Conservation (phyloP, 2,113 vertebrate species). For the Brachyhypopomus gauderio region DNA sequence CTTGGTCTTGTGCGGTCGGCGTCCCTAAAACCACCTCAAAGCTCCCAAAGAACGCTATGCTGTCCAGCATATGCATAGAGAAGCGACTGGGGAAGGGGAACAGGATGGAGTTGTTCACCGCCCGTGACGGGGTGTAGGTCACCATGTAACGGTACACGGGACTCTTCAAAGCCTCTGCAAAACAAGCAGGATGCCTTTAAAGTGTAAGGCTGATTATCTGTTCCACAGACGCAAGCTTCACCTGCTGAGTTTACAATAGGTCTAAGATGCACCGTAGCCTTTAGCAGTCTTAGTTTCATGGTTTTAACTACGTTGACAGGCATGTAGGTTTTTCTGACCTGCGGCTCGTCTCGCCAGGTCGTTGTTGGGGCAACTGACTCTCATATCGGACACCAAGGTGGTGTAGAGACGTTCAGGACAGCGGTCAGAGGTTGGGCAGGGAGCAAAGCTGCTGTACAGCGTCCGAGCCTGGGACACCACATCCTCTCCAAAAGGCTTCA, state of each 20-base stretch:
- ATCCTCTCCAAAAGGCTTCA: slow-evolving; percentile 63
- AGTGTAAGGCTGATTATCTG: background rate
- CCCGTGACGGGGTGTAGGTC: slow-evolving; percentile 70
- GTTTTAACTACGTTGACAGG: background rate
- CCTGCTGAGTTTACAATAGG: no score
- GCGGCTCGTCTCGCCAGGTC: slow-evolving; percentile 72
- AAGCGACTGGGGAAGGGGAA: slow-evolving; percentile 71
- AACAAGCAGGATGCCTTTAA: background rate
- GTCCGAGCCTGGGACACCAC: slow-evolving; percentile 60
- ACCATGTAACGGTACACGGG: slow-evolving; percentile 79
- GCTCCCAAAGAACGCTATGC: slow-evolving; percentile 68
- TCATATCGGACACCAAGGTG: slow-evolving; percentile 78
- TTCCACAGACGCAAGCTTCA: no score
- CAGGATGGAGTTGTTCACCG: slow-evolving; percentile 17
- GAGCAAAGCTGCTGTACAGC: slow-evolving; percentile 63
- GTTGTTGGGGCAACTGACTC: slow-evolving; percentile 72
- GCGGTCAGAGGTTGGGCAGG: slow-evolving; percentile 65
- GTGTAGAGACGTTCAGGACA: slow-evolving; percentile 75
- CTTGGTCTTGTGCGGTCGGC: slow-evolving; percentile 56
- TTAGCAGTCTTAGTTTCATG: no score
- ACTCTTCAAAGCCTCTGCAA: slow-evolving; percentile 68
- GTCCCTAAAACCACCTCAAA: slow-evolving; percentile 62
- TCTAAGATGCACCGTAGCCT: no score
- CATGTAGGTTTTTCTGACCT: slow-evolving; percentile 56
- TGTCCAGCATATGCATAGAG: slow-evolving; percentile 74